Conservation (phyloP, 2,797 vertebrate genomes). For the Prunella strophiata region DNA sequence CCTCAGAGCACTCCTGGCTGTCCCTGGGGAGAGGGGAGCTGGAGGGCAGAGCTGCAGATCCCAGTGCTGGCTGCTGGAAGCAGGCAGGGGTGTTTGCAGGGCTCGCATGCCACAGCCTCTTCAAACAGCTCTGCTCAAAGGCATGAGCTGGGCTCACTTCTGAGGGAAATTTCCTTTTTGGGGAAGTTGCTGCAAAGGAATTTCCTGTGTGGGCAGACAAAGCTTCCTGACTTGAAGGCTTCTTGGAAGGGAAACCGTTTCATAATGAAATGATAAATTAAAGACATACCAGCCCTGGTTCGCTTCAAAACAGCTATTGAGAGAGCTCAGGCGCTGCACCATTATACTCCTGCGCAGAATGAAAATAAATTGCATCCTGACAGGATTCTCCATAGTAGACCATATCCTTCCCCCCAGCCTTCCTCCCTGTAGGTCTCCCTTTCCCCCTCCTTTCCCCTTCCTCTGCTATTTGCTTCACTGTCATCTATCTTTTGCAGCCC, state of each 20-base stretch:
- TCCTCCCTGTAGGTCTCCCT: not conserved
- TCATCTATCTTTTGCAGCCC: not conserved
- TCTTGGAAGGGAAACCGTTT: slow-evolving; percentile 95
- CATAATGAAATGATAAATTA: slow-evolving; percentile 85
- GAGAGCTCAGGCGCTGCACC: slow-evolving; percentile 70
- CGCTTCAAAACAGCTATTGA: slow-evolving; percentile 80
- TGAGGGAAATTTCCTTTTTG: slow-evolving; percentile 99
- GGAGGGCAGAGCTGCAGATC: not conserved
- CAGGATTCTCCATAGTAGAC: slow-evolving; percentile 68
- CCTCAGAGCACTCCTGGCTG: not conserved
- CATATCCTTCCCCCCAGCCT: slow-evolving; percentile 62
- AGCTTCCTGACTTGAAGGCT: slow-evolving; percentile 96
- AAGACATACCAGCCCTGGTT: slow-evolving; percentile 80
- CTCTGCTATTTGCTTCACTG: slow-evolving; percentile 16
- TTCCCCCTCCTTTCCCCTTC: not conserved
- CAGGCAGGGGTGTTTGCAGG: slow-evolving; percentile 53
- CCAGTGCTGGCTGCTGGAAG: not conserved
- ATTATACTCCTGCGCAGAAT: slow-evolving; percentile 73
- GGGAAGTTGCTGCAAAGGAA: slow-evolving; percentile 98
- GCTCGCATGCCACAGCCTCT: slow-evolving; percentile 73
- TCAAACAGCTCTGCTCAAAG: slow-evolving; percentile 80
- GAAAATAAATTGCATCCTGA: slow-evolving; percentile 81
- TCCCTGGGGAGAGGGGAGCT: not conserved
- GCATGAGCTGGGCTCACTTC: slow-evolving; percentile 81
- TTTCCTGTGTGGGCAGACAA: slow-evolving; percentile 99